phyloP scores from a whole-genome alignment of 2,113 vertebrate species.

The Canis aureus region DNA sequence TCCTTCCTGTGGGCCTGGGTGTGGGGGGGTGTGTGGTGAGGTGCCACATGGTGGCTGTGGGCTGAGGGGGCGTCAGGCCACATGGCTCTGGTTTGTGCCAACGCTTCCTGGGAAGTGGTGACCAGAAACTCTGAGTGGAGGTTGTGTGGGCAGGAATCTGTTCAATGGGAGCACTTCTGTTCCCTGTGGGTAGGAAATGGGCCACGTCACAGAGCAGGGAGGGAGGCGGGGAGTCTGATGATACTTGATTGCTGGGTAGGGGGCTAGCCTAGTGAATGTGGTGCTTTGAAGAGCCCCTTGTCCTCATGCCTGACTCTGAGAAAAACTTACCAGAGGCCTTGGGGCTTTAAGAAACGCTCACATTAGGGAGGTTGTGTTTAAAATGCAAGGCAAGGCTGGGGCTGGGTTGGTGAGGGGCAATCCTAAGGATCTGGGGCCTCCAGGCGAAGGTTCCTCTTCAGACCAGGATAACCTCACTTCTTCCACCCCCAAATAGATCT shows the following conservation, averaged over 20 bases:
- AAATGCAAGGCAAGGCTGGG: neutral
- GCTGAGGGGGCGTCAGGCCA: neutral
- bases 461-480: neutral
- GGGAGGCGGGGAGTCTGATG: no score
- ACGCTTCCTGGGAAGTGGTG: neutral
- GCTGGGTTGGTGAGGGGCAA: neutral
- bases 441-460: neutral
- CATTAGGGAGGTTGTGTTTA: neutral
- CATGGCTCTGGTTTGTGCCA: fast-evolving
- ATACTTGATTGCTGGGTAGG: neutral
- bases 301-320: neutral
- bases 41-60: no score
- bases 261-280: no score
- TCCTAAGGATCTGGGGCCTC: neutral
- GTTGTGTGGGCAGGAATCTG: neutral
- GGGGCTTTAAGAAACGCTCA: neutral
- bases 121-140: neutral
- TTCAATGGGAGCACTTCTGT: neutral
- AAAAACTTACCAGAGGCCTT: neutral
- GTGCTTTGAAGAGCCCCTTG: neutral
- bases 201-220: neutral
- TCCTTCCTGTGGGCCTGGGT: no score
- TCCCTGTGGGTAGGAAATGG: neutral
- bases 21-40: fast-evolving
- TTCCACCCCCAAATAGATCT: neutral